A percentile compares a stretch with the other conserved stretches of the same genome.
Evolutionary conservation across 2,797 vertebrate species (phyloP).

Genomic region (Todus mexicanus): DNA sequence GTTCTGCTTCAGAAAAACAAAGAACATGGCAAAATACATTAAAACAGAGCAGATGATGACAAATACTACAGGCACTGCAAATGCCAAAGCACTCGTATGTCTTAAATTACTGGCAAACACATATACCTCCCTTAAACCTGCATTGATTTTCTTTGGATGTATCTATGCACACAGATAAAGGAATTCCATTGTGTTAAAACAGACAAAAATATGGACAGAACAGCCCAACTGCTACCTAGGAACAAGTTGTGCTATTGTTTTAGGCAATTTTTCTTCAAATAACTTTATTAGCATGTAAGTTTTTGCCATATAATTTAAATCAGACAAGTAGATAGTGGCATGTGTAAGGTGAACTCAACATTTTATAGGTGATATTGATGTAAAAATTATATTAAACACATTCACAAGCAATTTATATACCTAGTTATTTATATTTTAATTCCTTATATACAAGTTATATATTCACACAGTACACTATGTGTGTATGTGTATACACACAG

Average conservation of each 20-base stretch:
- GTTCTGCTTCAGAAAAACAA: background rate
- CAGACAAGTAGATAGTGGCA: background rate
- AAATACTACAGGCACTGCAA: background rate
- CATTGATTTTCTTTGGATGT: background rate
- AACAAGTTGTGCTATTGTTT: background rate
- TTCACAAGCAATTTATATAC: background rate
- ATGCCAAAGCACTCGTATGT: background rate
- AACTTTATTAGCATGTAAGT: background rate
- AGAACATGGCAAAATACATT: accelerated
- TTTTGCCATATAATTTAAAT: background rate
- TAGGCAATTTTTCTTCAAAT: background rate
- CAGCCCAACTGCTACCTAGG: background rate
- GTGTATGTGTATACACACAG: background rate
- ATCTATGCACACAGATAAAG: background rate
- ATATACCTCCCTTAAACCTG: background rate
- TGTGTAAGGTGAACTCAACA: background rate
- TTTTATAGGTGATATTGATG: too few species aligned
- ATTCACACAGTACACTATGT: background rate
- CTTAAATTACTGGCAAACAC: background rate
- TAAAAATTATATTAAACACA: background rate
- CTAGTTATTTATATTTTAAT: background rate
- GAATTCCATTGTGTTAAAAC: background rate
- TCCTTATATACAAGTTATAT: background rate
- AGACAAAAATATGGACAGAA: background rate
- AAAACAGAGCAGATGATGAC: background rate